Conservation (phyloP, 92 coral and sea anemone species). For the Epizoanthus scotinus region DNA sequence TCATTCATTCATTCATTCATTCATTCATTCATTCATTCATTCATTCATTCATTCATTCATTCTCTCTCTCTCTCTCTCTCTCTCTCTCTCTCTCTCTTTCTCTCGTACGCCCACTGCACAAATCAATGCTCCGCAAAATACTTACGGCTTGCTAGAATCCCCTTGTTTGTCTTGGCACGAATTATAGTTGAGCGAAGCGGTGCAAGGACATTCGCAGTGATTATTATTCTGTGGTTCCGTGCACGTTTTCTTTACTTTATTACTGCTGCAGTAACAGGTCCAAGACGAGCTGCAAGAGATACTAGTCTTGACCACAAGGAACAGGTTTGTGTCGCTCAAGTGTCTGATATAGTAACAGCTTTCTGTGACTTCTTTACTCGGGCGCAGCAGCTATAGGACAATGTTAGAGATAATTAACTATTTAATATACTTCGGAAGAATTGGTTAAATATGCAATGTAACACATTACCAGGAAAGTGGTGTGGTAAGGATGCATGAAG, state of each 20-base stretch:
- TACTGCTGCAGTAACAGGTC: too few relatives aligned
- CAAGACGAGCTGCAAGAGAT: not conserved
- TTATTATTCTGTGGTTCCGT: constrained; percentile 9
- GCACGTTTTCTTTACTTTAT: constrained; percentile 53
- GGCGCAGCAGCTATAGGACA: constrained; percentile 3
- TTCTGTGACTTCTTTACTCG: not conserved
- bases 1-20: too few relatives aligned
- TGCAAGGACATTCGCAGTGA: constrained; percentile 74
- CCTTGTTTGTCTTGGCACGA: constrained; percentile 57
- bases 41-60: too few relatives aligned
- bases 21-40: too few relatives aligned
- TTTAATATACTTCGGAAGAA: not conserved
- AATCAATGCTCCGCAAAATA: too few relatives aligned
- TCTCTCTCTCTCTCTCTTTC: too few relatives aligned
- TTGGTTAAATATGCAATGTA: not conserved
- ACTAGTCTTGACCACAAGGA: not conserved
- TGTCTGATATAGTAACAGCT: constrained; percentile 12
- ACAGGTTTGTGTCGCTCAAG: not conserved
- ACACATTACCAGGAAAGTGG: too few relatives aligned
- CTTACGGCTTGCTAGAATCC: too few relatives aligned
- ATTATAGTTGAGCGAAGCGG: constrained; percentile 54
- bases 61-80: too few relatives aligned
- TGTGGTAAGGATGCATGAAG: too few relatives aligned
- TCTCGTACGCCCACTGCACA: too few relatives aligned
- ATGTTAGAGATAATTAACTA: not conserved